Conservation (phyloP, 2,113 vertebrate species). For the Actenoides lindsayi region DNA sequence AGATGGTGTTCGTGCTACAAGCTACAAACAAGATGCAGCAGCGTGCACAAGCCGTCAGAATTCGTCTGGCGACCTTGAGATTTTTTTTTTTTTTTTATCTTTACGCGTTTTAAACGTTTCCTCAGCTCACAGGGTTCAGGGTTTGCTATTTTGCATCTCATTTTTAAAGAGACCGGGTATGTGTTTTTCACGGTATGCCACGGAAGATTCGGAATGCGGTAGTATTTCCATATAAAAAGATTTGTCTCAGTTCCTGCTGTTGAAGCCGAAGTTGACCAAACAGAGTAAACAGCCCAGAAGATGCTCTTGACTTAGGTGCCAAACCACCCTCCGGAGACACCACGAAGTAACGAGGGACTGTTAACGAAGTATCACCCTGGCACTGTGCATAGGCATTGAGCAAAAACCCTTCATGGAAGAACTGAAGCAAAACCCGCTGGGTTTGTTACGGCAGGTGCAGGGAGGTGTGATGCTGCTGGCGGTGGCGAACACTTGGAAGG, state of each 20-base stretch:
- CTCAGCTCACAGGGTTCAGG: neutral
- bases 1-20: conserved; percentile 49
- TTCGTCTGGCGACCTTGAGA: neutral
- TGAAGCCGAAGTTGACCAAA: neutral
- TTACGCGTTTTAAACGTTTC: neutral
- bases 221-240: neutral
- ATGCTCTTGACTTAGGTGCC: no score
- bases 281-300: neutral
- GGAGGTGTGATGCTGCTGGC: rapidly evolving
- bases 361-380: rapidly evolving
- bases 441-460: rapidly evolving
- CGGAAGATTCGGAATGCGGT: neutral
- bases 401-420: neutral
- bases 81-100: neutral
- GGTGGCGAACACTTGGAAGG: rapidly evolving
- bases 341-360: neutral
- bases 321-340: neutral
- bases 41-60: rapidly evolving
- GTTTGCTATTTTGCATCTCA: neutral
- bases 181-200: neutral
- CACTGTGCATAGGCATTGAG: rapidly evolving
- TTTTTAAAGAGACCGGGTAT: neutral
- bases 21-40: neutral
- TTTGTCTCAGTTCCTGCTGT: neutral
- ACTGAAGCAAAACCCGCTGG: rapidly evolving